Evolutionary conservation across 1,140 invertebrate species (phyloP), one percentile per base, ranked within the genome.

Genomic region (Conus ventricosus): DNA sequence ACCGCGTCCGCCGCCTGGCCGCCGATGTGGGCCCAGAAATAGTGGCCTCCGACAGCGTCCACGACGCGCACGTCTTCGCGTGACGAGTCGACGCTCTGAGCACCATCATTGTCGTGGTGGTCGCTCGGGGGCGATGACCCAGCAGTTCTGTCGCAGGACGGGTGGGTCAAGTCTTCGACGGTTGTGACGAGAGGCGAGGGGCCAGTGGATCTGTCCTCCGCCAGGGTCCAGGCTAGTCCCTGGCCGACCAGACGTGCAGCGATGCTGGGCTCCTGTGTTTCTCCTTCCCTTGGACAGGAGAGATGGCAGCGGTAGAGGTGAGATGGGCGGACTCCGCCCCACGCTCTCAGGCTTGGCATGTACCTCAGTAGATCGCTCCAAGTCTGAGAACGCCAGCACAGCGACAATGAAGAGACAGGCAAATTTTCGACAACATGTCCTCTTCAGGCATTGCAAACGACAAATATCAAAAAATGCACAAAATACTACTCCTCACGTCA

Each of bases 1-100:
- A 81, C 51, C 17, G 80, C 5, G 39, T 51, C 7, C 15, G 17
- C 23, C 39, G 80, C 80, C 39, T 81, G 15, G 10, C 23, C 6
- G 51, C 80, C 80, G 2, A 81, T 23, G 51, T 54, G 54, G 11
- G 80, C 80, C 80, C 80, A 81, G 80, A 81, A 81, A 51, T 54
- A 81, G 20, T 54, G 39, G 5, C 80, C 80, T 7, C 80, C 51
- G 15, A 81, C 54, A 51, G 17, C 15, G 53, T 81, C 51, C 80
- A 81, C 6, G 51, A 81, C 39, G 13, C 3, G 23, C 17, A 81
- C 51, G 51, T 81, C 80, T 54, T 81, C 17, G 3, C 51, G 51
- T 4, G 5, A 7, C 5, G 23, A 39, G 5, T 20, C 51, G 6
- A 4, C 53, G 10, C 20, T 15, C 20, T 71, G 11, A 20, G 54